Evolutionary conservation across 2,797 vertebrate species (phyloP), one percentile per base, ranked within the genome.

Genomic region (Sebastes hopkinsi): DNA sequence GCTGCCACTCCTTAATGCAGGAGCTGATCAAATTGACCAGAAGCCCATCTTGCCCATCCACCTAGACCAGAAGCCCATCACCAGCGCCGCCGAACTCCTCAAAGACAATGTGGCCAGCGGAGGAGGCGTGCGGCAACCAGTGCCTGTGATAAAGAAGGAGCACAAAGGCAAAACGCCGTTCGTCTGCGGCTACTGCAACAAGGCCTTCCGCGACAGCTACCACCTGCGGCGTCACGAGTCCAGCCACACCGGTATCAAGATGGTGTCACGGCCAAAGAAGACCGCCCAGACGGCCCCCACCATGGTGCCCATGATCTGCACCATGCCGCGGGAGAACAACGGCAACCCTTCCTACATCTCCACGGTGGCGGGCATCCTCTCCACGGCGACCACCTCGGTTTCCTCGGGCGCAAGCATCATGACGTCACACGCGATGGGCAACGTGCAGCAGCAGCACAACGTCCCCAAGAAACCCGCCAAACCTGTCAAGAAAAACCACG

Each of bases 191-290:
- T 99, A 99, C 95, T 99, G 99, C 95, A 99, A 97, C 97, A 99
- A 99, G 96, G 98, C 98, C 87, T 99, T 99, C 95, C 97, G 99
- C 42, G 99, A 99, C 96, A 99, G 98, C 95, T 99, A 99, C 95
- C 99, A 99, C 95, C 96, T 99, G 94, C 97, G 99, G 56, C 97
- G 98, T 80, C 99, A 99, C 2, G 98, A 99, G 93, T 99, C 98
- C 92, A 99, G 98, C 95, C 99, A 99, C 94, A 99, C 99, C 23
- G 99, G 99, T 55, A 97, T 99, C 93, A 99, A 99, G 94, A 97
- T 99, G 97, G 98, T 99, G 94, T 98, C 98, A 29, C 96, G 97
- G 94, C 97, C 98, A 92, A 99, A 98, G 96, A 99, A 99, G 96
- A 96, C 96, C 0, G 87, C 94, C 79, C 95, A 96, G 82, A 88